Conservation (phyloP, 2,888 invertebrate species). For the Drosophila koepferae region DNA sequence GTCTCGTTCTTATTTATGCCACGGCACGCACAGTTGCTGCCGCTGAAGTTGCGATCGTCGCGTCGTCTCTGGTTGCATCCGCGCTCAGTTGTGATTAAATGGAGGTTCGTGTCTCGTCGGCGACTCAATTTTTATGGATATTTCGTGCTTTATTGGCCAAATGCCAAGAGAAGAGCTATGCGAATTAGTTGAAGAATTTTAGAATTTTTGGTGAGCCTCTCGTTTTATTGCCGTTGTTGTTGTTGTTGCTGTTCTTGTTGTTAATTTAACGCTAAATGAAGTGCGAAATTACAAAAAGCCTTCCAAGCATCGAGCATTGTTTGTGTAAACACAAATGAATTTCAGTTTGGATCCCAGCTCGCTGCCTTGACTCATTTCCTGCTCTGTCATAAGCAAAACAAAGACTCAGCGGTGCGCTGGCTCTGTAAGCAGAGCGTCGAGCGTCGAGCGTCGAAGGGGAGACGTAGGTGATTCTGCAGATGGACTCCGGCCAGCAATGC, state of each 20-base stretch:
- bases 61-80: conserved; percentile 56
- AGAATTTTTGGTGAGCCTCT: conserved; percentile 39
- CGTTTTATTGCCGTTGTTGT: conserved; percentile 8
- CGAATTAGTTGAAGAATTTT: conserved; percentile 31
- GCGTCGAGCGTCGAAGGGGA: conserved; percentile 2
- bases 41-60: conserved; percentile 15
- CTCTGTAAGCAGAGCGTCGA: conserved; percentile 46
- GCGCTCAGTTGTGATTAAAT: conserved; percentile 72
- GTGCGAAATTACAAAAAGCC: conserved; percentile 73
- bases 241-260: conserved; percentile 35
- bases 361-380: conserved; percentile 57
- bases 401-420: conserved; percentile 51
- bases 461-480: conserved; percentile 10
- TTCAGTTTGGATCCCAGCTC: conserved; percentile 17
- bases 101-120: conserved; percentile 62
- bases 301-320: conserved; percentile 15
- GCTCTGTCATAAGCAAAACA: conserved; percentile 65
- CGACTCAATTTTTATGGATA: conserved; percentile 53
- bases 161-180: conserved; percentile 35
- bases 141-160: conserved; percentile 64
- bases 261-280: conserved; percentile 80
- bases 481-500: conserved; percentile 9
- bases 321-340: conserved; percentile 52
- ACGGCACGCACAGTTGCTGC: conserved; percentile 50
- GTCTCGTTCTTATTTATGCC: conserved; percentile 67